These are phyloP conservation scores for Premnoplex brunnescens DNA, from an alignment of 2,797 vertebrate genomes.

Conservation along the genomic window DNA sequence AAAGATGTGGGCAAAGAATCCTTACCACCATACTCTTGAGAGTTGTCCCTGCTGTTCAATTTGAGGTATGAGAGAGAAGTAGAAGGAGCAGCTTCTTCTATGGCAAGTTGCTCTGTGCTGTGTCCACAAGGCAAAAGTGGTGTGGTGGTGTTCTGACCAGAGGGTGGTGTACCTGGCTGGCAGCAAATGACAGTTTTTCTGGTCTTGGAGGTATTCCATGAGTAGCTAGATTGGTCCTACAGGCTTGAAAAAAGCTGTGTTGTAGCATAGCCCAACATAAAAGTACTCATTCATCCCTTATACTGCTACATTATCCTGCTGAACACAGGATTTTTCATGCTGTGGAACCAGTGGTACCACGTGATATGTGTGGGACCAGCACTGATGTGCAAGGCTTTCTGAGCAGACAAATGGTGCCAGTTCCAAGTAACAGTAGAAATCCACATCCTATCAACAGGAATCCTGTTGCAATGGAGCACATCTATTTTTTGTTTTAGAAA, in stretches of 20 bases:
- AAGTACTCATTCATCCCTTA: background rate
- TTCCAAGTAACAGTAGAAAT: background rate
- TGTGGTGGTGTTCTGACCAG: background rate
- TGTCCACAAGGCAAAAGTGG: background rate
- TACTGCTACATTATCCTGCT: background rate
- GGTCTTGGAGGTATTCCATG: background rate
- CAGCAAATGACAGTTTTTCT: background rate
- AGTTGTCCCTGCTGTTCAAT: background rate
- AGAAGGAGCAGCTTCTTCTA: background rate
- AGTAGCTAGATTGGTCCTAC: background rate
- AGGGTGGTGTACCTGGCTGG: background rate
- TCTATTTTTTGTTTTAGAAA: background rate
- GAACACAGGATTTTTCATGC: background rate
- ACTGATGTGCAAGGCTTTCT: background rate
- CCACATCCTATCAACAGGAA: background rate
- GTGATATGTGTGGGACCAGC: background rate
- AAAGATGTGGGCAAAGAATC: background rate
- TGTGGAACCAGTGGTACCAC: background rate
- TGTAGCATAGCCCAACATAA: background rate
- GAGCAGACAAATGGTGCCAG: background rate
- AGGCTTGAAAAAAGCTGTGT: background rate
- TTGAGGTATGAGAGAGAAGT: background rate
- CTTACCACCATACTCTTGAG: rapidly evolving
- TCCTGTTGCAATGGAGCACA: background rate
- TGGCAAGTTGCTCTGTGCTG: background rate